A percentile compares a stretch with the other conserved stretches of the same genome.
Conservation (phyloP, 1,140 invertebrate species). For the Meteorus sp. region DNA sequence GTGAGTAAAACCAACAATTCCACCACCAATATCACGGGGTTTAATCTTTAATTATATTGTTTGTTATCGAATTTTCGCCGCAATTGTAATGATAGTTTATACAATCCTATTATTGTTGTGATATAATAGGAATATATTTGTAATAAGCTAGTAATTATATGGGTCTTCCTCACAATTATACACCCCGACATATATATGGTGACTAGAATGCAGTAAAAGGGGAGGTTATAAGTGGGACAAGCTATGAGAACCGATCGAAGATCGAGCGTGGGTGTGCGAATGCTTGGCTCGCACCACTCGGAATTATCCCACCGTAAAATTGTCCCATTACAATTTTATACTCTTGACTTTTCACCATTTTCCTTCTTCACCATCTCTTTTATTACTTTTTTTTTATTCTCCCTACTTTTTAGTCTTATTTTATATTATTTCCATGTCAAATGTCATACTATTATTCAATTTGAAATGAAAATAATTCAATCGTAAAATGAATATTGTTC, state of each 20-base stretch:
- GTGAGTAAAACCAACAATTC: background rate
- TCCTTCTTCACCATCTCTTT: background rate
- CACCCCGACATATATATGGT: background rate
- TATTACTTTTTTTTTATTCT: background rate
- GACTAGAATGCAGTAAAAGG: background rate
- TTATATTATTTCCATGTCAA: no score
- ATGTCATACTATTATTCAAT: background rate
- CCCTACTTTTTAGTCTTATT: background rate
- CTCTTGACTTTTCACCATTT: constrained; percentile 9
- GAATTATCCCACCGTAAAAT: constrained; percentile 15
- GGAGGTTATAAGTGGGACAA: background rate
- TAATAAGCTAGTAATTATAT: no score
- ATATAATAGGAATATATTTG: background rate
- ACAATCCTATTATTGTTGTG: background rate
- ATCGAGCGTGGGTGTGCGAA: background rate
- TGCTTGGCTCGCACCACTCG: background rate
- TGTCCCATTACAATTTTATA: constrained; percentile 11
- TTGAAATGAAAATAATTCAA: background rate
- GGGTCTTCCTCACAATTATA: background rate
- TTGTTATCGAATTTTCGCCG: no score
- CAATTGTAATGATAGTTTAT: constrained; percentile 4
- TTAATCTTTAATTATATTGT: background rate
- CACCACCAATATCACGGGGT: background rate
- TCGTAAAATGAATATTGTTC: background rate
- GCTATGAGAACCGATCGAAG: background rate